Conservation (phyloP, 2,797 vertebrate species). For the Pseudochirops corinnae region DNA sequence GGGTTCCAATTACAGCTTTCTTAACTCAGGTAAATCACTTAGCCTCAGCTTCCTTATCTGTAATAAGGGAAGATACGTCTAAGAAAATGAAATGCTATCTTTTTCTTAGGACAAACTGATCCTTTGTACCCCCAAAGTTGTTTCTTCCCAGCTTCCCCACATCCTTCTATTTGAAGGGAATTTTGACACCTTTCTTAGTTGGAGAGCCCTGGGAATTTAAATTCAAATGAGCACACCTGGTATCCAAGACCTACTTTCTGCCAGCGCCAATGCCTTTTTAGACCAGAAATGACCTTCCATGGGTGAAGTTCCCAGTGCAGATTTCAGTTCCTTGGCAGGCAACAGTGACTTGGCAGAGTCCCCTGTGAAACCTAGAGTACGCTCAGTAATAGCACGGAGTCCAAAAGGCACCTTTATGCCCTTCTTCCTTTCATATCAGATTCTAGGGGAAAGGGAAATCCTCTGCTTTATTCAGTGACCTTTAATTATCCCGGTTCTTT, state of each 20-base stretch:
- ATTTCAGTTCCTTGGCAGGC: slow-evolving; percentile 18
- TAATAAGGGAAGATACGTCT: neutral
- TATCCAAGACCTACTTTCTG: neutral
- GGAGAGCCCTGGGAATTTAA: slow-evolving; percentile 20
- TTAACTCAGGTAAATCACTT: neutral
- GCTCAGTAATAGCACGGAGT: neutral
- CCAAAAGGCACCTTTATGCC: neutral
- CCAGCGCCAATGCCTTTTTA: neutral
- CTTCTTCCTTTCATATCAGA: slow-evolving; percentile 47
- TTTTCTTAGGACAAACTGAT: neutral
- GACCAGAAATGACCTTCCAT: neutral
- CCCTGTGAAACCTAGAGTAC: slow-evolving; percentile 26
- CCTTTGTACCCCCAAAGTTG: neutral
- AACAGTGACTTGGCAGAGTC: neutral
- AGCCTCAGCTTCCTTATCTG: neutral
- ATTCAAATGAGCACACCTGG: neutral
- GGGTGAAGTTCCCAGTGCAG: neutral
- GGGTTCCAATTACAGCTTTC: neutral
- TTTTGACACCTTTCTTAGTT: neutral
- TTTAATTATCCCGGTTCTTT: neutral
- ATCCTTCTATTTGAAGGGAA: neutral
- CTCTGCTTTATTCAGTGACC: neutral
- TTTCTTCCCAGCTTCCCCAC: slow-evolving; percentile 16
- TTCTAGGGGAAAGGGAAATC: slow-evolving; percentile 19
- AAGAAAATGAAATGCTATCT: neutral